Percentiles rank a stretch among this genome's conserved stretches.
phyloP scores from a whole-genome alignment of 92 coral and sea anemone genomes.

The Parazoanthus darwini region DNA sequence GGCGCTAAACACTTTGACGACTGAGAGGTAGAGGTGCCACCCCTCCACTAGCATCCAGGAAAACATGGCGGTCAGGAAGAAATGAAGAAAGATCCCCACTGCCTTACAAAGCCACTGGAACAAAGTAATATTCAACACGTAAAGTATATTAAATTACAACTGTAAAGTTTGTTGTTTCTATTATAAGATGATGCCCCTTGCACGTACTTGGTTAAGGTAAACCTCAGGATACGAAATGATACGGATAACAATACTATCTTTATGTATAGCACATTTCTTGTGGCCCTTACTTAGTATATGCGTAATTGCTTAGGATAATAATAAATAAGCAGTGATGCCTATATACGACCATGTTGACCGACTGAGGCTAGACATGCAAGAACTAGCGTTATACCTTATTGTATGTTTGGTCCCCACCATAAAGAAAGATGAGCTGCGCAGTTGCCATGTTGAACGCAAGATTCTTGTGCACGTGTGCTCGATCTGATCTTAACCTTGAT shows the following conservation, averaged over 20 bases:
- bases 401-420: constrained; percentile 68
- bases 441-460: constrained; percentile 87
- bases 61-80: constrained; percentile 84
- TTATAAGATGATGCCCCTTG: too few species aligned
- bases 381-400: constrained; percentile 58
- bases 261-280: too few species aligned
- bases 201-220: too few species aligned
- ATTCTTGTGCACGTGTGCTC: constrained; percentile 83
- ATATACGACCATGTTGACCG: too few species aligned
- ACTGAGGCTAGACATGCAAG: too few species aligned
- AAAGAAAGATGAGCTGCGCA: constrained; percentile 79
- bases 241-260: too few species aligned
- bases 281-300: too few species aligned
- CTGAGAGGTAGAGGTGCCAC: constrained; percentile 76
- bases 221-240: too few species aligned
- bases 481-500: constrained; percentile 75
- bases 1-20: constrained; percentile 70
- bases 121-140: not conserved
- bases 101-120: constrained; percentile 87
- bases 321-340: too few species aligned
- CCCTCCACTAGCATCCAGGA: constrained; percentile 95
- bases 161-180: too few species aligned
- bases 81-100: constrained; percentile 79
- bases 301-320: too few species aligned
- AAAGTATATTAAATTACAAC: not conserved